Percentiles rank a stretch among this genome's conserved stretches.
phyloP scores from a whole-genome alignment of 2,888 invertebrate species.

The Hydriomena furcata region DNA sequence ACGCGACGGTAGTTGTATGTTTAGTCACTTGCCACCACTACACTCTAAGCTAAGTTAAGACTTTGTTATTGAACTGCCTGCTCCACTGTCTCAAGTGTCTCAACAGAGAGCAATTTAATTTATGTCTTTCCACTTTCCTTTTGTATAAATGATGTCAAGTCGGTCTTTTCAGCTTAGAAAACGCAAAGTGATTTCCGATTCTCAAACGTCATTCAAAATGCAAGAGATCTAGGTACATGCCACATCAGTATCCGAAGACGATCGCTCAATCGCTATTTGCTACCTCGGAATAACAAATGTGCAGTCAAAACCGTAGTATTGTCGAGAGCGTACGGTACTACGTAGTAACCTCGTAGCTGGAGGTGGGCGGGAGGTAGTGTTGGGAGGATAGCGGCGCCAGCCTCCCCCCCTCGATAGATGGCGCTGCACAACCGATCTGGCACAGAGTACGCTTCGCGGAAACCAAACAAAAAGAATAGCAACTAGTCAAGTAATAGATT shows the following conservation, averaged over 20 bases:
- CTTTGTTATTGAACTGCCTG: not conserved
- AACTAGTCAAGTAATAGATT: conserved; percentile 45
- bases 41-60: no score
- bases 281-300: conserved; percentile 32
- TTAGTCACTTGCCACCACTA: not conserved
- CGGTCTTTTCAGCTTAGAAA: conserved; percentile 5
- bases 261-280: conserved; percentile 28
- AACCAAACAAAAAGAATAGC: conserved; percentile 39
- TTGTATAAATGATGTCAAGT: no score
- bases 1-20: not conserved
- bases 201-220: conserved; percentile 13
- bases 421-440: conserved; percentile 67
- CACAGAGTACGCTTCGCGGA: conserved; percentile 54
- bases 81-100: no score
- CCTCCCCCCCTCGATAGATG: conserved; percentile 63
- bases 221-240: conserved; percentile 18
- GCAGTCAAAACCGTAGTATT: conserved; percentile 34
- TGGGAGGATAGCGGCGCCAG: conserved; percentile 11
- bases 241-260: conserved; percentile 25
- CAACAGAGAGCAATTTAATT: no score
- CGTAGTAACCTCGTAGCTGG: conserved; percentile 44
- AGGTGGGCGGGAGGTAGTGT: conserved; percentile 24
- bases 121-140: no score
- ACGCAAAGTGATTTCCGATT: not conserved
- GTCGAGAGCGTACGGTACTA: conserved; percentile 54